Percentiles rank a stretch among this genome's conserved stretches.
phyloP scores from a whole-genome alignment of 1,140 invertebrate species.

The Lordiphosa collinella region DNA sequence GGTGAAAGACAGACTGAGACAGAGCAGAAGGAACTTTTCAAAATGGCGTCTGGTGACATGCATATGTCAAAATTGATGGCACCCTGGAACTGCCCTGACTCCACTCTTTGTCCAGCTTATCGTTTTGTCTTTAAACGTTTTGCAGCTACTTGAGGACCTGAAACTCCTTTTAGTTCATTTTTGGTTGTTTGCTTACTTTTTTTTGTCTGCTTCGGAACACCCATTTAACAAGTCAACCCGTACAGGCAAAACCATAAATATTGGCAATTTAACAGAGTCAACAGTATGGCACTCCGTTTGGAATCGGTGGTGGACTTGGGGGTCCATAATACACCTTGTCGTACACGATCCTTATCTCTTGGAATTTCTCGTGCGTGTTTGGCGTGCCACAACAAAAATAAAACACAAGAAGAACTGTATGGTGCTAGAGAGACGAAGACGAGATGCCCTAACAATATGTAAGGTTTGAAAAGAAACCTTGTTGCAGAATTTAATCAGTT shows the following conservation, averaged over 20 bases:
- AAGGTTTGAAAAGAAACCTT: too few species aligned
- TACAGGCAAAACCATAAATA: conserved; percentile 71
- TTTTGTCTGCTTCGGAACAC: conserved; percentile 48
- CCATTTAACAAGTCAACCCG: conserved; percentile 76
- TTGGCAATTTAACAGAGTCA: conserved; percentile 78
- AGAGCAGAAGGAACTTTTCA: conserved; percentile 18
- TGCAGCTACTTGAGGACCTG: conserved; percentile 46
- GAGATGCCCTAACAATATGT: too few species aligned
- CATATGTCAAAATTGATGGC: conserved; percentile 64
- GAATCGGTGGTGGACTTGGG: conserved; percentile 27
- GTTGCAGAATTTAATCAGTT: too few species aligned
- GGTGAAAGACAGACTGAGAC: conserved; percentile 5
- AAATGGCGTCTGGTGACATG: conserved; percentile 58
- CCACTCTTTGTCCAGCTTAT: conserved; percentile 11
- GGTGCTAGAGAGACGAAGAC: too few species aligned
- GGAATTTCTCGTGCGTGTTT: conserved; percentile 75
- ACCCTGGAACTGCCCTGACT: conserved; percentile 4
- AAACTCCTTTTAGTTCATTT: neutral
- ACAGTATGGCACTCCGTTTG: conserved; percentile 67
- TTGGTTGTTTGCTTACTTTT: neutral
- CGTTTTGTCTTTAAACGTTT: conserved; percentile 76
- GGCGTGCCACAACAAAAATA: conserved; percentile 68
- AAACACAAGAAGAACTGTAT: conserved; percentile 18
- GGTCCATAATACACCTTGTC: conserved; percentile 78
- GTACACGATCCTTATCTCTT: conserved; percentile 78